Conservation (phyloP, 2,797 vertebrate species). For the Rhynchonycteris naso region DNA sequence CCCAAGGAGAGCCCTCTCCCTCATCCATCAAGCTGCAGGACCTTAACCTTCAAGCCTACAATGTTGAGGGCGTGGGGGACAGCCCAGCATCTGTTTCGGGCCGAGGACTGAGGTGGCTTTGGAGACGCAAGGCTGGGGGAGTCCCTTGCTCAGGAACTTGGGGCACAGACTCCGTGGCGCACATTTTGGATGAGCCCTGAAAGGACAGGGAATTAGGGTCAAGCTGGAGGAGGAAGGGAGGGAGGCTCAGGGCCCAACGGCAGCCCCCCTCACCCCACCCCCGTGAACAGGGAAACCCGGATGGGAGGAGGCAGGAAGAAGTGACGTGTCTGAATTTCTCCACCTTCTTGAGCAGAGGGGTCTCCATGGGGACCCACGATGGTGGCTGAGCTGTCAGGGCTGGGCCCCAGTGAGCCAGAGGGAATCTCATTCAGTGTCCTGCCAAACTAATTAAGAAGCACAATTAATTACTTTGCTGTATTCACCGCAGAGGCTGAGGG, state of each 20-base stretch:
- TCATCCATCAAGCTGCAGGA: background rate
- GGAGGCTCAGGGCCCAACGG: too few relatives aligned
- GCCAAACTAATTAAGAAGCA: conserved; percentile 18
- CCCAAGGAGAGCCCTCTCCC: background rate
- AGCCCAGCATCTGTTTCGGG: background rate
- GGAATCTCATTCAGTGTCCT: background rate
- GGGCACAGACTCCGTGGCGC: background rate
- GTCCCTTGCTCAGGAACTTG: background rate
- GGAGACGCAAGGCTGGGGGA: background rate
- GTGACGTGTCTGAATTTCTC: background rate
- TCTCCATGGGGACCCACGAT: background rate
- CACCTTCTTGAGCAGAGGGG: background rate
- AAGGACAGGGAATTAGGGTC: background rate
- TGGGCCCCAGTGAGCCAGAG: background rate
- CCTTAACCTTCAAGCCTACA: background rate
- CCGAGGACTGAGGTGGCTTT: background rate
- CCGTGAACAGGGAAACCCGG: background rate
- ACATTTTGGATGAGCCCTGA: background rate
- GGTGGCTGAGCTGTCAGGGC: background rate
- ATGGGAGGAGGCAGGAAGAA: background rate
- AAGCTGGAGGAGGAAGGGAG: background rate
- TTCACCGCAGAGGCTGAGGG: background rate
- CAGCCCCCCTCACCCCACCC: background rate
- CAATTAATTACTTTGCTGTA: conserved; percentile 5
- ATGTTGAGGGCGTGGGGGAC: fast-evolving